These are phyloP conservation scores for Mormyrus lacerda DNA, from an alignment of 2,113 vertebrate species.

Conservation along the genomic window DNA sequence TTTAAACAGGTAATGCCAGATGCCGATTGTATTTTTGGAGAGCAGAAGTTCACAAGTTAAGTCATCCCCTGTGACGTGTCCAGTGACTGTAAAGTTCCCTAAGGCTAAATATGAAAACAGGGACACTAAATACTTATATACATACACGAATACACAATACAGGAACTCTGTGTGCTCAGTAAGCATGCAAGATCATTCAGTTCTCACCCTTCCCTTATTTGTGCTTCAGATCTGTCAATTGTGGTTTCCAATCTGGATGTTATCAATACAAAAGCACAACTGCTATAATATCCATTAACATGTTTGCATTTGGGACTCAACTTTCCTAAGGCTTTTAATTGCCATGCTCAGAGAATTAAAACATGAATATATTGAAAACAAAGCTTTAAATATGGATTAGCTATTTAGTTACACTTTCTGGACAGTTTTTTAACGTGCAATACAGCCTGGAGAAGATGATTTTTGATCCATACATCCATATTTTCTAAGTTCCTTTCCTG, in stretches of 20 bases:
- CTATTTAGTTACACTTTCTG: neutral
- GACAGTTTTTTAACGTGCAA: neutral
- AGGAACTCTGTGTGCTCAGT: neutral
- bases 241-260: neutral
- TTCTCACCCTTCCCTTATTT: neutral
- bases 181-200: neutral
- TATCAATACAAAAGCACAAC: neutral
- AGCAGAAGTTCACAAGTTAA: neutral
- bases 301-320: neutral
- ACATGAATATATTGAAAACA: neutral
- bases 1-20: neutral
- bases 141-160: neutral
- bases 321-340: neutral
- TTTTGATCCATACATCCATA: neutral
- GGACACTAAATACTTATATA: neutral
- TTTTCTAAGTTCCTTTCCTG: neutral
- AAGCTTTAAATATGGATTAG: neutral
- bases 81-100: neutral
- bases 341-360: neutral
- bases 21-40: neutral
- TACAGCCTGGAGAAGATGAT: neutral
- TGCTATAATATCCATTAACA: neutral
- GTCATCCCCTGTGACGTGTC: neutral
- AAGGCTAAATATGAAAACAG: neutral
- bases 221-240: neutral